Conservation (phyloP, 2,113 vertebrate species). For the Zingel zingel region DNA sequence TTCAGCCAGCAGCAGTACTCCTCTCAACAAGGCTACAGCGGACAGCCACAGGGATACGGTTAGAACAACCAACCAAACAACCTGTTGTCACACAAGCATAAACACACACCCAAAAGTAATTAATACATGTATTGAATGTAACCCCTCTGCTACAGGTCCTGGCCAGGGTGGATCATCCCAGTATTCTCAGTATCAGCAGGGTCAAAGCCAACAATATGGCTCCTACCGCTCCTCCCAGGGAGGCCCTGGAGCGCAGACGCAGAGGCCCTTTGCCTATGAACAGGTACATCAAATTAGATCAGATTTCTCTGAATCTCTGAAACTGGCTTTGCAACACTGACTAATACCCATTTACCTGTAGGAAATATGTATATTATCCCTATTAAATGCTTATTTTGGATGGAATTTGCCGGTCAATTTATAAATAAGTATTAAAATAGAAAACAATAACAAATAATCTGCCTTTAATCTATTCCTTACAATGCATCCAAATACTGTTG, state of each 20-base stretch:
- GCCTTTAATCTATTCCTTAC: neutral
- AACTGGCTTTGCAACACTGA: neutral
- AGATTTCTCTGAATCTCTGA: neutral
- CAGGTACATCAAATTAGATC: conserved; percentile 85
- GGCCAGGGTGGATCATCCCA: conserved; percentile 92
- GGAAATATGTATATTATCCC: neutral
- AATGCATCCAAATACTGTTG: too few species aligned
- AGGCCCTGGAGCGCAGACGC: conserved; percentile 89
- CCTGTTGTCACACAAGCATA: neutral
- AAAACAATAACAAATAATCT: neutral
- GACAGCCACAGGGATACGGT: conserved; percentile 91
- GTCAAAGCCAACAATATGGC: conserved; percentile 93
- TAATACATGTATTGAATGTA: neutral
- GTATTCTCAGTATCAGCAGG: conserved; percentile 95
- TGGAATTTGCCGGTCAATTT: neutral
- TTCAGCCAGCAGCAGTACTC: conserved; percentile 95
- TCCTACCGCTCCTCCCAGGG: conserved; percentile 92
- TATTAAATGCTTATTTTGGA: neutral
- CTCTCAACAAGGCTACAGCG: conserved; percentile 92
- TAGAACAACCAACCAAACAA: conserved; percentile 1
- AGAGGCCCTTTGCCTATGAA: conserved; percentile 93
- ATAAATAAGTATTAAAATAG: neutral
- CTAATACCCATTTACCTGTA: neutral
- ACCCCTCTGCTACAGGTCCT: conserved; percentile 73
- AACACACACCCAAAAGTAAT: neutral